phyloP scores from a whole-genome alignment of 2,113 vertebrate species.

The Procavia capensis region DNA sequence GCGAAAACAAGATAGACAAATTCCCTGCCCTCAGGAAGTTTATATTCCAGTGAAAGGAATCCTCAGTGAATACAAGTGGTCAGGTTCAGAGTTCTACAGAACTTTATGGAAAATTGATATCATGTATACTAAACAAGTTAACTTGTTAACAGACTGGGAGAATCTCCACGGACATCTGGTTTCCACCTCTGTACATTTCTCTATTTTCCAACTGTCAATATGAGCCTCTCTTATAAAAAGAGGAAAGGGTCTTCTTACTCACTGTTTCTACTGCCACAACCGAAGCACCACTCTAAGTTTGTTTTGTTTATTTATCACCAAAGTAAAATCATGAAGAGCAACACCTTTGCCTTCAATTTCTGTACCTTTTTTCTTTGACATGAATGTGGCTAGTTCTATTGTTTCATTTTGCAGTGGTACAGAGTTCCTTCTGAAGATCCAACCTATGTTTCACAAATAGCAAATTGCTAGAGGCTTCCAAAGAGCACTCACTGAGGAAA shows the following conservation, averaged over 20 bases:
- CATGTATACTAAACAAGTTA: background rate
- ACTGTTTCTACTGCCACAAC: too few relatives aligned
- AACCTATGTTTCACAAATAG: conserved; percentile 43
- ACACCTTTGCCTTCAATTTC: background rate
- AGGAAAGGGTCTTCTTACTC: too few relatives aligned
- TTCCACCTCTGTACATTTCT: background rate
- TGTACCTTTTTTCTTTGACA: background rate
- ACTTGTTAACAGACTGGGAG: background rate
- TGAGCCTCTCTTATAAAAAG: background rate
- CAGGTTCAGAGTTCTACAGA: background rate
- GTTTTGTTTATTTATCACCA: background rate
- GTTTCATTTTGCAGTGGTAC: background rate
- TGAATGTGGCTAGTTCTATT: background rate
- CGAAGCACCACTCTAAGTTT: background rate
- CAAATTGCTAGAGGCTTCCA: background rate
- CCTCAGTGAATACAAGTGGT: background rate
- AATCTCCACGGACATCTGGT: background rate
- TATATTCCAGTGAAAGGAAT: background rate
- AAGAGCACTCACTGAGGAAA: background rate
- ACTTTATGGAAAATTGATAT: background rate
- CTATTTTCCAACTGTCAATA: background rate
- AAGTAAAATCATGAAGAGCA: background rate
- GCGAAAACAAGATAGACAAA: background rate
- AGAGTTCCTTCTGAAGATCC: conserved; percentile 4
- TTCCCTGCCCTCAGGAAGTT: background rate